Conservation (phyloP, 2,888 invertebrate species). For the Bugula neritina region DNA sequence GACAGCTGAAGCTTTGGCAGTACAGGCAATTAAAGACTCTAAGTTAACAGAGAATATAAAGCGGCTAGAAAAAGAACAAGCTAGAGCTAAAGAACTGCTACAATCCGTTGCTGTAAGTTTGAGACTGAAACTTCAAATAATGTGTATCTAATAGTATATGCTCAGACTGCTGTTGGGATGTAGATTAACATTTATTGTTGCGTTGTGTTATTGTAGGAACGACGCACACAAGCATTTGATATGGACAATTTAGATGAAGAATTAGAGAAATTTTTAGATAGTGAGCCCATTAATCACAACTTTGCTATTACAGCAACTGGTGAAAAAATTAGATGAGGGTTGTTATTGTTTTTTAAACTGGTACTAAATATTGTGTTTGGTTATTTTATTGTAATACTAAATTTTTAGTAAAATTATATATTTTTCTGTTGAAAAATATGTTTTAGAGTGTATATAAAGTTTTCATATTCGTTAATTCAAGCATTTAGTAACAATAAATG, state of each 20-base stretch:
- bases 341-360: no score
- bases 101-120: neutral
- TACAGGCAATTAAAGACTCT: neutral
- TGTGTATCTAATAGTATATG: no score
- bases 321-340: neutral
- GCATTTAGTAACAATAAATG: no score
- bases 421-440: no score
- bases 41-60: neutral
- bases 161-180: no score
- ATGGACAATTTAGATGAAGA: conserved; percentile 25
- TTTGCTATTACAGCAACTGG: conserved; percentile 17
- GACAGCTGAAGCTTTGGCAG: neutral
- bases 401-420: no score
- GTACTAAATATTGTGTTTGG: no score
- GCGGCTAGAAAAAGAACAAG: neutral
- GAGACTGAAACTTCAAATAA: no score
- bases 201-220: conserved; percentile 2
- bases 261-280: conserved; percentile 14
- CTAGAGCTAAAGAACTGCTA: neutral
- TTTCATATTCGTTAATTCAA: no score
- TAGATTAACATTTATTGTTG: no score
- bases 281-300: conserved; percentile 19
- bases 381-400: no score
- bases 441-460: no score
- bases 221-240: neutral